Conservation (phyloP, 1,140 invertebrate genomes). For the Zaprionus capensis region DNA sequence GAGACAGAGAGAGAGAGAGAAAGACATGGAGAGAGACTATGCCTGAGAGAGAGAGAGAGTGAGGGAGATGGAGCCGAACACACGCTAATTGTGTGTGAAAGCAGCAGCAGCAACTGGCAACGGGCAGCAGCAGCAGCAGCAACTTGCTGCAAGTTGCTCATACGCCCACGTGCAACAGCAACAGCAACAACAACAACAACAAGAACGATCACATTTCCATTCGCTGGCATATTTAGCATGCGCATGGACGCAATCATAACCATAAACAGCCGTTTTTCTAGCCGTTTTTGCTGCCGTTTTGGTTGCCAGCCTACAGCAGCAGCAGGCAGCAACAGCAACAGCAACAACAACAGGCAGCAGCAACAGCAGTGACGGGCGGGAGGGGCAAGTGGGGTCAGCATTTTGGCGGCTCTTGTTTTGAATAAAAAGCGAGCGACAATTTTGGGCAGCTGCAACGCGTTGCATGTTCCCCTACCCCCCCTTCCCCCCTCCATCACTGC, state of each 20-base stretch:
- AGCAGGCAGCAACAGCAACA: not conserved
- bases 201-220: constrained; percentile 65
- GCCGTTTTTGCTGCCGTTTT: constrained; percentile 29
- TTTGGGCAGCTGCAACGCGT: constrained; percentile 52
- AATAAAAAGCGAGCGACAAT: constrained; percentile 54
- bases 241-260: constrained; percentile 79
- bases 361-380: not conserved
- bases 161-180: constrained; percentile 67
- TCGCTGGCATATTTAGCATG: constrained; percentile 79
- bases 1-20: not conserved
- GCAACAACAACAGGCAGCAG: not conserved
- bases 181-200: constrained; percentile 23
- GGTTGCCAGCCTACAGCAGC: not conserved
- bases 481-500: not conserved
- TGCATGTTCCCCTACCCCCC: not conserved
- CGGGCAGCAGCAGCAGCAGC: constrained; percentile 33
- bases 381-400: constrained; percentile 1
- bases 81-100: constrained; percentile 80
- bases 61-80: constrained; percentile 50
- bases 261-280: constrained; percentile 57
- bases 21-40: not conserved
- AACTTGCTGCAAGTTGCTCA: constrained; percentile 60
- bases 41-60: not conserved
- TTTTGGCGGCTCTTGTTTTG: constrained; percentile 39
- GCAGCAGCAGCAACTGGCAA: constrained; percentile 44